Percentiles rank a stretch among this genome's conserved stretches.
phyloP scores from a whole-genome alignment of 2,888 invertebrate species.

The Mesorhabditis sp. region DNA sequence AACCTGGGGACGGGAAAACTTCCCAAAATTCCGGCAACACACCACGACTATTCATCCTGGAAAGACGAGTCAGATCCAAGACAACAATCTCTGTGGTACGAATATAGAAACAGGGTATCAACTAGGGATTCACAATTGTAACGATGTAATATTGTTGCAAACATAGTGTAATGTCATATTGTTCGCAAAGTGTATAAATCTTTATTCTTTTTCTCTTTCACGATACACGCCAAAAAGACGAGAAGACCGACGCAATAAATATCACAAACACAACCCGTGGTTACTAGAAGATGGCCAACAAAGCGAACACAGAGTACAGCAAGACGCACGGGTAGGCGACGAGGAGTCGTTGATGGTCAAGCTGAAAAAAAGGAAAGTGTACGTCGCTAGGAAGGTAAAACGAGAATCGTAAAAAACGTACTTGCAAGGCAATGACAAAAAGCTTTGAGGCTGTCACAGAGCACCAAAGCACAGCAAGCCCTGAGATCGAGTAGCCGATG shows the following conservation, averaged over 20 bases:
- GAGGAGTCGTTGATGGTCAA: conserved; percentile 72
- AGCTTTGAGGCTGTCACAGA: conserved; percentile 85
- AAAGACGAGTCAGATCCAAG: too few relatives aligned
- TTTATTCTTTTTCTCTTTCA: neutral
- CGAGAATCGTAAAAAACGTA: neutral
- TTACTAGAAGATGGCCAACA: conserved; percentile 80
- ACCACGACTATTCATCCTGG: too few relatives aligned
- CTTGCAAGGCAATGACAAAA: conserved; percentile 79
- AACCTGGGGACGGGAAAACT: conserved; percentile 39
- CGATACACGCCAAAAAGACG: conserved; percentile 8
- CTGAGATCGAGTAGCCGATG: conserved; percentile 70
- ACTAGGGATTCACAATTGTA: too few relatives aligned
- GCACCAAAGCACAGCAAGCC: conserved; percentile 78
- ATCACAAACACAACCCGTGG: conserved; percentile 6
- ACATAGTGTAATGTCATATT: neutral
- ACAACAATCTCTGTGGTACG: too few relatives aligned
- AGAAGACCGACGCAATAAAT: conserved; percentile 8
- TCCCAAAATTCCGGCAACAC: conserved; percentile 30
- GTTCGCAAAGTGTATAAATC: neutral
- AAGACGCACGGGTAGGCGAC: conserved; percentile 89
- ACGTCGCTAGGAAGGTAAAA: neutral
- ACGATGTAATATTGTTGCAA: too few relatives aligned
- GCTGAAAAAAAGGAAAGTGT: neutral
- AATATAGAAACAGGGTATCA: too few relatives aligned
- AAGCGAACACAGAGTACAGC: conserved; percentile 86